Base-by-base conservation (phyloP, 2,797 vertebrate species). In the Cryptoprocta ferox region DNA sequence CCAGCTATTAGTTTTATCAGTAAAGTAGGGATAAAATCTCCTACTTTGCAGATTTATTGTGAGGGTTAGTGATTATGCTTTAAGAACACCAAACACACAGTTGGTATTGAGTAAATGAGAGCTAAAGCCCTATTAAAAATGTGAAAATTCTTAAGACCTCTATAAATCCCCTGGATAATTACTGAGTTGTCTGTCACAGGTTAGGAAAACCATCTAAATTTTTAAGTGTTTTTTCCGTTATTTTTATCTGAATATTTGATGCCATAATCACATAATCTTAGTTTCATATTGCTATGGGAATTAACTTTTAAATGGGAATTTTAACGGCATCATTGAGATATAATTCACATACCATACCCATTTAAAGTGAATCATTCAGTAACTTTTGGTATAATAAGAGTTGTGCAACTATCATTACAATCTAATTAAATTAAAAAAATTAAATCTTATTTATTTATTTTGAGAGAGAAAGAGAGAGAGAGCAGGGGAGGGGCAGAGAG, bases 211-310 rank as follows among this genome's bases (percentile, higher is more conserved):
- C 42, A 95, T 35, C 48, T 79, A 73, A 93, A 81, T 2, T 89
- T 94, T 94, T 87, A 92, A 56, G 6, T 80, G 15, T 6, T 18
- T 45, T 82, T 94, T 89, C 14, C 91, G 63, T 89, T 76, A 89
- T 78, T 94, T 96, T 95, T 83, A 73, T 45, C 42, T 66, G 30
- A 82, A 26, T 91, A 88, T 65, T 93, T 96, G 21, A 78, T 85
- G 6, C 28, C 24, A 68, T n/a, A 75, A 96, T 35, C 45, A 73
- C 1, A 96, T 53, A 83, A 42, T 76, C 18, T 93, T 94, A 75
- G n/a, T 78, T 87, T 87, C 15, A 70, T 79, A 42, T 84, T 84
- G 12, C 48, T 42, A 24, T 48, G 35, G 73, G 18, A 80, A 81
- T 96, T 95, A 95, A 75, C 30, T 70, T 71, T 79, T 61, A 91